phyloP scores from a whole-genome alignment of 2,797 vertebrate genomes.

The Coranthus polyacanthus region DNA sequence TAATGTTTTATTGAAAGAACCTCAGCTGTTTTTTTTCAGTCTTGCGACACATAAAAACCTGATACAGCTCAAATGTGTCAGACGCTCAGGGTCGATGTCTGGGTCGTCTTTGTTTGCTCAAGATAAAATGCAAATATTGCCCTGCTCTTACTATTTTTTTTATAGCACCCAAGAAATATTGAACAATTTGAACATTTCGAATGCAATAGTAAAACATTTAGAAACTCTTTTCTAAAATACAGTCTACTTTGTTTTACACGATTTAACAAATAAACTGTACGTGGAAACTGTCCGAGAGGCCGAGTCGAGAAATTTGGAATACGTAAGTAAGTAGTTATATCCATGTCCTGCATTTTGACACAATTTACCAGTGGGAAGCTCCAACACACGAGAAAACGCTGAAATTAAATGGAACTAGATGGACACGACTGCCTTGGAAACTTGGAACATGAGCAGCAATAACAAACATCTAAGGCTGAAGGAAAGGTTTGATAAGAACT shows the following conservation, averaged over 20 bases:
- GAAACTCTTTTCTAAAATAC: background rate
- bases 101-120: constrained; percentile 46
- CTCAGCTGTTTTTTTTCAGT: constrained; percentile 29
- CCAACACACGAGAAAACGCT: constrained; percentile 14
- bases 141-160: background rate
- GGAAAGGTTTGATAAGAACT: background rate
- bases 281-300: too few relatives aligned
- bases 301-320: too few relatives aligned
- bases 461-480: constrained; percentile 4
- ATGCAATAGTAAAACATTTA: too few relatives aligned
- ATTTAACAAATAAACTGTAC: too few relatives aligned
- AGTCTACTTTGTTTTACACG: background rate
- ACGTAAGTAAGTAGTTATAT: too few relatives aligned
- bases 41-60: constrained; percentile 21
- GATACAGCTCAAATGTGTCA: constrained; percentile 7
- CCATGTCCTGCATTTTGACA: too few relatives aligned
- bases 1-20: constrained; percentile 12
- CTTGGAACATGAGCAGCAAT: constrained; percentile 9
- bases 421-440: constrained; percentile 17
- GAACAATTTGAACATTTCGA: constrained; percentile 53
- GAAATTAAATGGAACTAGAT: constrained; percentile 37
- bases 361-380: too few relatives aligned
- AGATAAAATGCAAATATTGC: constrained; percentile 53
- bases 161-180: constrained; percentile 2
- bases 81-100: constrained; percentile 52